phyloP scores from a whole-genome alignment of 1,140 invertebrate species.

The Drosophila pachea region DNA sequence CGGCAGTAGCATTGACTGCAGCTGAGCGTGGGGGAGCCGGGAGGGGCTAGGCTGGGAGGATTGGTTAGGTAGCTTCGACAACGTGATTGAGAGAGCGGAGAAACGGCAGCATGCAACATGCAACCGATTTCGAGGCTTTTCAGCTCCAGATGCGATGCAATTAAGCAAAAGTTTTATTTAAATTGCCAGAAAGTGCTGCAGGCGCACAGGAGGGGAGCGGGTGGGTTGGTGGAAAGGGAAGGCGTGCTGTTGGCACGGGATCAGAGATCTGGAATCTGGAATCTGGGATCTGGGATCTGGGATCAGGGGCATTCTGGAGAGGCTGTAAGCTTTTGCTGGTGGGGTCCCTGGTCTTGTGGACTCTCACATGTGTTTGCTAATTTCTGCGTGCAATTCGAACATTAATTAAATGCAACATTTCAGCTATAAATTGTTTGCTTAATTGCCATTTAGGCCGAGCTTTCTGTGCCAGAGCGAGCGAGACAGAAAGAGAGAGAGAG shows the following conservation, averaged over 20 bases:
- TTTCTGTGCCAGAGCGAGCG: not conserved
- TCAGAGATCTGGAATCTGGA: not conserved
- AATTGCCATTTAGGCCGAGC: constrained; percentile 71
- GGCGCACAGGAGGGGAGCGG: not conserved
- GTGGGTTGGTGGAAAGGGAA: no score
- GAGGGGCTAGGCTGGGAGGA: not conserved
- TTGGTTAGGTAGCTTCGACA: constrained; percentile 16
- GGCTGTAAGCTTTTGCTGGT: not conserved
- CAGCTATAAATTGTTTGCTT: constrained; percentile 75
- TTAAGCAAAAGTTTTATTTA: constrained; percentile 77
- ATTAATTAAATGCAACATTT: constrained; percentile 76
- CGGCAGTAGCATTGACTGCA: constrained; percentile 8
- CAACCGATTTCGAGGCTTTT: constrained; percentile 38
- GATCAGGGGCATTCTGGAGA: not conserved
- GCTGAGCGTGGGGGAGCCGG: not conserved
- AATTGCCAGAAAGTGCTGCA: constrained; percentile 53
- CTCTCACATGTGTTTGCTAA: constrained; percentile 71
- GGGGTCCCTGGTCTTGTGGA: constrained; percentile 21
- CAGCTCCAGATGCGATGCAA: constrained; percentile 57
- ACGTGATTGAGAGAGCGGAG: constrained; percentile 37
- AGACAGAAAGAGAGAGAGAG: not conserved
- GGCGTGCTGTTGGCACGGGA: no score
- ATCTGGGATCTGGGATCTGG: not conserved
- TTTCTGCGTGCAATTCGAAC: constrained; percentile 75
- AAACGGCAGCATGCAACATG: constrained; percentile 48